A percentile compares a stretch with the other conserved stretches of the same genome.
phyloP scores from a whole-genome alignment of 2,888 invertebrate species.

The Chironomus tentans region DNA sequence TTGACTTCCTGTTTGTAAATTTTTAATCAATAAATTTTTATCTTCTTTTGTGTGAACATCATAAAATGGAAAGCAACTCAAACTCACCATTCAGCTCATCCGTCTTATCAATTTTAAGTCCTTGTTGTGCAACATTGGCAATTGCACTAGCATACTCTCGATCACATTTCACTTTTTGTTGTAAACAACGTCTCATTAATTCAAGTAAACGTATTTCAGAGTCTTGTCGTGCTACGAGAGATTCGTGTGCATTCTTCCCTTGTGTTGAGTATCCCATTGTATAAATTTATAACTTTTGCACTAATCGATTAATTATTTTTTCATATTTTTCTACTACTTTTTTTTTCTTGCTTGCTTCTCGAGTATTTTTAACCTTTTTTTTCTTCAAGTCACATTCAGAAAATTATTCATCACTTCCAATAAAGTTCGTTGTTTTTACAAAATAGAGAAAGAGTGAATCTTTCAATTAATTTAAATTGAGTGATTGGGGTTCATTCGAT shows the following conservation, averaged over 20 bases:
- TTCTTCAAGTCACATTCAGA: no score
- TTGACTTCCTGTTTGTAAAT: conserved; percentile 46
- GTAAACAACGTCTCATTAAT: conserved; percentile 78
- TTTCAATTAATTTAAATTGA: no score
- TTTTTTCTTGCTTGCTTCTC: no score
- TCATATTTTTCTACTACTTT: no score
- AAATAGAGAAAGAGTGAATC: no score
- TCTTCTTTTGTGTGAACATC: not conserved
- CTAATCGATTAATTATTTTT: no score
- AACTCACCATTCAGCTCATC: conserved; percentile 42
- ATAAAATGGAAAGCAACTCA: not conserved
- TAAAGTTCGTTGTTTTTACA: no score
- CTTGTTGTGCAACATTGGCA: conserved; percentile 68
- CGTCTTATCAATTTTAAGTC: conserved; percentile 66
- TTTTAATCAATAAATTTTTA: not conserved
- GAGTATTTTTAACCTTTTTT: no score
- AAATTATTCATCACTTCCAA: no score
- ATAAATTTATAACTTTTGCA: no score
- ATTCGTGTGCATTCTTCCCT: conserved; percentile 84
- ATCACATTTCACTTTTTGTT: conserved; percentile 82
- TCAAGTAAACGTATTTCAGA: conserved; percentile 88
- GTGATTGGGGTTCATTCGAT: no score
- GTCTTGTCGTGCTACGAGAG: conserved; percentile 80
- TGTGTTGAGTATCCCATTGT: conserved; percentile 81
- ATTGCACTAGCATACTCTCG: conserved; percentile 82